These are phyloP conservation scores for Cisticola juncidis DNA, from an alignment of 2,113 vertebrate species.

Conservation along the genomic window DNA sequence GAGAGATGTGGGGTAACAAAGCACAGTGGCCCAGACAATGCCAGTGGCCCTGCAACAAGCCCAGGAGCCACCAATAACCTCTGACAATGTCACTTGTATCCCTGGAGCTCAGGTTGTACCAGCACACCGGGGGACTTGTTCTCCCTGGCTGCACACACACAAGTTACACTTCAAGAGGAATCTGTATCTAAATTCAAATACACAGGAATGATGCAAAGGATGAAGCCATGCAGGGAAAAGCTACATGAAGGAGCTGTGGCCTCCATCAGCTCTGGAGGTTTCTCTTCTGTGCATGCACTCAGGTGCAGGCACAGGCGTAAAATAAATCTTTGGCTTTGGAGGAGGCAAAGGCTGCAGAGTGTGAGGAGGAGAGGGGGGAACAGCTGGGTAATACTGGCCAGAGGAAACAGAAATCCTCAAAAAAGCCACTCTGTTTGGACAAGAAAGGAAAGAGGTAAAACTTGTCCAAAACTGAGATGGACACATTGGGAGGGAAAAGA, in stretches of 20 bases:
- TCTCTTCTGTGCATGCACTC: neutral
- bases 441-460: neutral
- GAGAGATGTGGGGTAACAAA: neutral
- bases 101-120: neutral
- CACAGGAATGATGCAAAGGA: neutral
- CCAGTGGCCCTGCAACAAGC: neutral
- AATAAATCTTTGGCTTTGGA: neutral
- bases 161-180: rapidly evolving
- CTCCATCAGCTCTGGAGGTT: neutral
- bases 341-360: neutral
- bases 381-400: neutral
- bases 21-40: neutral
- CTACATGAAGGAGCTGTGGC: neutral
- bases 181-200: neutral
- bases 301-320: neutral
- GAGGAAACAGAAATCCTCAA: neutral
- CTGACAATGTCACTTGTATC: neutral
- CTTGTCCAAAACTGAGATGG: neutral
- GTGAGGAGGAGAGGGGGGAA: neutral
- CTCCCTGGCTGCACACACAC: neutral
- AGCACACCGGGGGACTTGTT: rapidly evolving
- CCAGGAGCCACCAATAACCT: neutral
- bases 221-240: slow-evolving; percentile 21
- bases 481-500: neutral
- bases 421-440: neutral